phyloP scores from a whole-genome alignment of 2,113 vertebrate genomes.

The Ptychochromis oligacanthus region DNA sequence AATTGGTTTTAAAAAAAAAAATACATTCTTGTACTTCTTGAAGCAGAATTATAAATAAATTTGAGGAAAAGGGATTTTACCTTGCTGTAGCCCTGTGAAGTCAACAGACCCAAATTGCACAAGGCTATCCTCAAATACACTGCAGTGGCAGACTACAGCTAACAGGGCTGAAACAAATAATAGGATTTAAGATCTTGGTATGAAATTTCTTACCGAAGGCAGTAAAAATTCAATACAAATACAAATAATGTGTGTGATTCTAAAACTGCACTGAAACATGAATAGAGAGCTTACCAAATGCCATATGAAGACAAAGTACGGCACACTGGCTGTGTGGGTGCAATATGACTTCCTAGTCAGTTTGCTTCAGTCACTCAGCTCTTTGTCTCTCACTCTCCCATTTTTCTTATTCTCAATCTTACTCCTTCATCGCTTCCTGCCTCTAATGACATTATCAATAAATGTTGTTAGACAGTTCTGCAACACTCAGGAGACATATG shows the following conservation, averaged over 20 bases:
- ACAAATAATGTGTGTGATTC: not conserved
- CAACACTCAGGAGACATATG: constrained; percentile 9
- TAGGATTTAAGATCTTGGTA: not conserved
- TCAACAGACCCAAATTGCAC: not conserved
- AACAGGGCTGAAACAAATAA: not conserved
- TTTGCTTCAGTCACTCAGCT: not conserved
- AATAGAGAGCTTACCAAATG: not conserved
- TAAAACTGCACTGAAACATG: not conserved
- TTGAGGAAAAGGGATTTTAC: not conserved
- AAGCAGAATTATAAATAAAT: not conserved
- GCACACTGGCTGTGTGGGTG: not conserved
- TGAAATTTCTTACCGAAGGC: not conserved
- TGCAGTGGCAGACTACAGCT: not conserved
- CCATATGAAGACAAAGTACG: not conserved
- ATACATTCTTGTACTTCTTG: not conserved
- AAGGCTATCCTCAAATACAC: not conserved
- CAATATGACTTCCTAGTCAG: not conserved
- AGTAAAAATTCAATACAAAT: not conserved
- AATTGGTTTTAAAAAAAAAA: no score
- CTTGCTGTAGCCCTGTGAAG: no score
- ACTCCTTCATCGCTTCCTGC: not conserved
- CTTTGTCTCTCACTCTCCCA: not conserved
- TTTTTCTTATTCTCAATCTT: constrained; percentile 10
- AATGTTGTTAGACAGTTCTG: constrained; percentile 6
- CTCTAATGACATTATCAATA: constrained; percentile 53